Evolutionary conservation across 1,140 invertebrate species (phyloP).

Genomic region (Brachionus paranguensis): DNA sequence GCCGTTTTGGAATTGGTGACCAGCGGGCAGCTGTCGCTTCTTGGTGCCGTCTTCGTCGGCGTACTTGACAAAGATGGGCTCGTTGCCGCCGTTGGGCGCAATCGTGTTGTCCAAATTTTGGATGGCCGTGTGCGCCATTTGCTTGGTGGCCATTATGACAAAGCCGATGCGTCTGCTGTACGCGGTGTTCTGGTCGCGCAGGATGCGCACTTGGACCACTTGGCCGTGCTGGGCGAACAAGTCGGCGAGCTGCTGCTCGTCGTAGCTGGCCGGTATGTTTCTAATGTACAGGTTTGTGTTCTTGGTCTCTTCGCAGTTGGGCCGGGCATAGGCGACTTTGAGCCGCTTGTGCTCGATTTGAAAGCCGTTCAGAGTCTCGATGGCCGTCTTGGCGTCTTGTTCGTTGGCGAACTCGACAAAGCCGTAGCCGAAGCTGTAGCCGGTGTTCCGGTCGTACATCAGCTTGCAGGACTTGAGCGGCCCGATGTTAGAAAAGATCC

Average conservation of each 20-base stretch:
- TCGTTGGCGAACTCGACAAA: slow-evolving; percentile 36
- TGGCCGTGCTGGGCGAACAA: slow-evolving; percentile 29
- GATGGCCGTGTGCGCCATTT: slow-evolving; percentile 30
- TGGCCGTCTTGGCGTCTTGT: slow-evolving; percentile 12
- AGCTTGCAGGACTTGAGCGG: slow-evolving; percentile 17
- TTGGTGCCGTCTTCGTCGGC: slow-evolving; percentile 31
- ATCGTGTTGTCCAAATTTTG: slow-evolving; percentile 22
- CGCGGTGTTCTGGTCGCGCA: neutral
- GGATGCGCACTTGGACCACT: slow-evolving; percentile 10
- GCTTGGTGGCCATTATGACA: slow-evolving; percentile 40
- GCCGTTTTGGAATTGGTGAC: neutral
- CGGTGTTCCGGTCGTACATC: neutral
- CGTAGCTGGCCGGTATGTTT: slow-evolving; percentile 23
- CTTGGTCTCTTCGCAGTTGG: slow-evolving; percentile 39
- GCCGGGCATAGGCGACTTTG: slow-evolving; percentile 35
- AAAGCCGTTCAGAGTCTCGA: neutral
- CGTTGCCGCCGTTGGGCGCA: neutral
- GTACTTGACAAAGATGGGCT: slow-evolving; percentile 35
- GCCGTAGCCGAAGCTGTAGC: slow-evolving; percentile 40
- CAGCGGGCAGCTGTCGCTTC: neutral
- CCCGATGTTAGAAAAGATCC: slow-evolving; percentile 11
- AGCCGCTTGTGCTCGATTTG: slow-evolving; percentile 30
- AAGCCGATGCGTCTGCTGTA: slow-evolving; percentile 26
- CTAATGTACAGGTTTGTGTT: slow-evolving; percentile 39
- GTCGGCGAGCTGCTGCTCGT: slow-evolving; percentile 11